phyloP scores from a whole-genome alignment of 2,113 vertebrate genomes.

The Rousettus leschenaultii region DNA sequence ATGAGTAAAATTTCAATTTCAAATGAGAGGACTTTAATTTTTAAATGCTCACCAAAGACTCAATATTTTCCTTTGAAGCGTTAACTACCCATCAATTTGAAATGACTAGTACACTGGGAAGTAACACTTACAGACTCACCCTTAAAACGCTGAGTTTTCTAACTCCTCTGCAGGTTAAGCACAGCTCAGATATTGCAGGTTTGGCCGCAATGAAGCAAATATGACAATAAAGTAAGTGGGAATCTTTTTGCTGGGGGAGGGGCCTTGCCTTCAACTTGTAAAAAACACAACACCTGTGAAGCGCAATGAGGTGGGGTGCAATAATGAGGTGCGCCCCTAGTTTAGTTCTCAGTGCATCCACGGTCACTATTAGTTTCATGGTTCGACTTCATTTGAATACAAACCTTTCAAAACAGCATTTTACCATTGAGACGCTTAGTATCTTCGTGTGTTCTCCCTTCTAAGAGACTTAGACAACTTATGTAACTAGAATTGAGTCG shows the following conservation, averaged over 20 bases:
- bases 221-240: fast-evolving
- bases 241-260: background rate
- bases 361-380: background rate
- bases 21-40: background rate
- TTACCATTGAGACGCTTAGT: background rate
- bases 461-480: background rate
- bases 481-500: background rate
- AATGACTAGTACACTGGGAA: background rate
- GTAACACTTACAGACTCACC: background rate
- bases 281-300: background rate
- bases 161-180: background rate
- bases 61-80: background rate
- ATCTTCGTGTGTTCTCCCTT: background rate
- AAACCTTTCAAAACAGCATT: background rate
- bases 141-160: background rate
- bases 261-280: background rate
- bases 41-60: background rate
- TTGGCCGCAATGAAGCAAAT: background rate
- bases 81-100: background rate
- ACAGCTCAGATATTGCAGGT: background rate
- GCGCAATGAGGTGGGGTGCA: background rate
- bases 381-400: background rate
- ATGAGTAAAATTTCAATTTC: background rate
- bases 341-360: background rate
- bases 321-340: background rate